phyloP scores from a whole-genome alignment of 2,113 vertebrate species.

The Cygnus atratus region DNA sequence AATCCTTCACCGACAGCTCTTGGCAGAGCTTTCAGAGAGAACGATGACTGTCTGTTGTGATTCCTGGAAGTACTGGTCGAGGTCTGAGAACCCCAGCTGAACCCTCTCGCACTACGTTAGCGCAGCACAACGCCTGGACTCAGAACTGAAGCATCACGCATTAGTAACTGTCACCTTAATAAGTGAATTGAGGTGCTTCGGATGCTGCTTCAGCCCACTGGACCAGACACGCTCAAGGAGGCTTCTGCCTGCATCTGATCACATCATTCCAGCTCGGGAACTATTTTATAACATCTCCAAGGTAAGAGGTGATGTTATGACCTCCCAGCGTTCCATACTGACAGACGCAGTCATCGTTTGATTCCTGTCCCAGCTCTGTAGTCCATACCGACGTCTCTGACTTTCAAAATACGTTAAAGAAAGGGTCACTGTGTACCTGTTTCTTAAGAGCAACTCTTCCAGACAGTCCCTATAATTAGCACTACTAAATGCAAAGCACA shows the following conservation, averaged over 20 bases:
- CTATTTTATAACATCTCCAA: background rate
- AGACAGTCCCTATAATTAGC: conserved; percentile 25
- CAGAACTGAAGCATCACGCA: background rate
- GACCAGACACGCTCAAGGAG: background rate
- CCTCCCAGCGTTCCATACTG: background rate
- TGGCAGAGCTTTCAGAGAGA: background rate
- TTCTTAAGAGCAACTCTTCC: conserved; percentile 6
- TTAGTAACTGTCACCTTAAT: background rate
- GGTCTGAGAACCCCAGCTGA: background rate
- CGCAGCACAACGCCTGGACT: background rate
- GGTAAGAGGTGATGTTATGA: background rate
- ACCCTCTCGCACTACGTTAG: background rate
- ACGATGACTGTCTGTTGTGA: background rate
- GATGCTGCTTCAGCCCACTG: background rate
- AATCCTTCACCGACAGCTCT: background rate
- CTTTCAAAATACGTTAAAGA: background rate
- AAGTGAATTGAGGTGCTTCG: background rate
- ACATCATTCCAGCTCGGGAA: background rate
- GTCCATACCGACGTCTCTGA: background rate
- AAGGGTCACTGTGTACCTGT: background rate
- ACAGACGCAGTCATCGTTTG: background rate
- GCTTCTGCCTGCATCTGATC: background rate
- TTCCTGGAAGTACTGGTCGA: background rate
- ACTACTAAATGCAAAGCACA: background rate
- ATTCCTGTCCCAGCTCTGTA: background rate